These are phyloP conservation scores for Ladona fulva DNA, from an alignment of 1,140 invertebrate genomes.

Conservation along the genomic window DNA sequence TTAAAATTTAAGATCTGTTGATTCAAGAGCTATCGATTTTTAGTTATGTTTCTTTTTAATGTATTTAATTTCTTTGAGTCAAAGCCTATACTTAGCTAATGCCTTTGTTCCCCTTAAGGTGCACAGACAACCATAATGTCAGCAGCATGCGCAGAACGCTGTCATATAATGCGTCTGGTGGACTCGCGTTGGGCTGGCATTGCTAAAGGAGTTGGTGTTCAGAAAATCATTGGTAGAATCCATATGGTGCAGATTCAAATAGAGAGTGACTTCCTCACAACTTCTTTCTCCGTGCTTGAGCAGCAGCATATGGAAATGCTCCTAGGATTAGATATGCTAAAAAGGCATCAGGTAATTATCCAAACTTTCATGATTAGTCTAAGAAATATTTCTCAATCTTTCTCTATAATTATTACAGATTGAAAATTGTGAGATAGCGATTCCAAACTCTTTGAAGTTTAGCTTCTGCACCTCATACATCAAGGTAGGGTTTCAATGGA, in stretches of 20 bases:
- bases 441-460: too few relatives aligned
- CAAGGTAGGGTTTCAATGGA: too few relatives aligned
- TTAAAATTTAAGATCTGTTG: background rate
- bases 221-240: constrained; percentile 90
- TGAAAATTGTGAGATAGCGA: too few relatives aligned
- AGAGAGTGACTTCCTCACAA: constrained; percentile 84
- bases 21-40: too few relatives aligned
- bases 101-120: constrained; percentile 39
- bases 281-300: constrained; percentile 95
- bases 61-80: too few relatives aligned
- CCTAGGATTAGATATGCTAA: constrained; percentile 93
- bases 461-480: too few relatives aligned
- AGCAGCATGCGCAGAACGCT: constrained; percentile 81
- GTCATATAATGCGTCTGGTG: constrained; percentile 91
- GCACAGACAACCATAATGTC: constrained; percentile 94
- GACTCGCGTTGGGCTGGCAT: constrained; percentile 91
- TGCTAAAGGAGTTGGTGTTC: constrained; percentile 90
- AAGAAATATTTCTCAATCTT: too few relatives aligned
- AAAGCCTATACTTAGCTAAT: background rate
- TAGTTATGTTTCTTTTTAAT: too few relatives aligned
- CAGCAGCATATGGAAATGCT: constrained; percentile 99
- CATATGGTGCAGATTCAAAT: constrained; percentile 97
- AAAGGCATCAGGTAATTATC: constrained; percentile 72
- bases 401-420: too few relatives aligned
- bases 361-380: background rate